Base-by-base conservation (phyloP, 2,113 vertebrate species). In the Nyctibius bracteatus region DNA sequence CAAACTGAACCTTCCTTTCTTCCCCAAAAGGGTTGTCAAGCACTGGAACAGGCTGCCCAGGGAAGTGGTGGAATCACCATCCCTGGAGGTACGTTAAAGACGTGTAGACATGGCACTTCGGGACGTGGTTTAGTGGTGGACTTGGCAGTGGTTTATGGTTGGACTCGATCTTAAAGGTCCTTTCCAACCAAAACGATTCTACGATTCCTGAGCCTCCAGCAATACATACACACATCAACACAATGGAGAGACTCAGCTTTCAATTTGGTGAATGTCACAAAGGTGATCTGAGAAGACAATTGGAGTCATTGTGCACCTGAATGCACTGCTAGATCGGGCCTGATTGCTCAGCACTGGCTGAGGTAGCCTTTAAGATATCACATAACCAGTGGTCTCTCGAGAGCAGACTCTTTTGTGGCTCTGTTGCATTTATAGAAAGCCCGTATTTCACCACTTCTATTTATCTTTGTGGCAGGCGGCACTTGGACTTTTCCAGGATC, bases 71-170 rank as follows among this genome's bases (percentile, higher is more conserved):
- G 28, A 43, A 27, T 47, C 39, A 4, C 23, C 21, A 57, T 11
- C 27, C 35, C 35, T 46, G 54, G 25, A 75, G 30, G 25, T 14
- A 33, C 37, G 78, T 39, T 33, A 47, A 35, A 68, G 73, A 41
- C 0, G 0, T 5, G 54, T 2, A 46, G 35, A 25, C 35, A 54
- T 25, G 44, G 49, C 4, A 4, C 37, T 1, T 18, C 62, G 24
- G 41, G 51, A 47, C 14, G 10, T 1, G 31, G 51, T 9, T 39
- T 46, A 71, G 31, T 8, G 27, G 37, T 87, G 55, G 31, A 10
- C 72, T 43, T 28, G 51, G 81, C 73, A 68, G n/a, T 8, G 16
- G 33, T n/a, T 79, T 15, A 39, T 3, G 6, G 21, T 18, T 24
- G 35, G 51, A 35, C 30, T 57, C 1, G 24, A n/a, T 37, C 19